Evolutionary conservation across 2,888 invertebrate genomes (phyloP).

Genomic region (Esperia sulphurella): DNA sequence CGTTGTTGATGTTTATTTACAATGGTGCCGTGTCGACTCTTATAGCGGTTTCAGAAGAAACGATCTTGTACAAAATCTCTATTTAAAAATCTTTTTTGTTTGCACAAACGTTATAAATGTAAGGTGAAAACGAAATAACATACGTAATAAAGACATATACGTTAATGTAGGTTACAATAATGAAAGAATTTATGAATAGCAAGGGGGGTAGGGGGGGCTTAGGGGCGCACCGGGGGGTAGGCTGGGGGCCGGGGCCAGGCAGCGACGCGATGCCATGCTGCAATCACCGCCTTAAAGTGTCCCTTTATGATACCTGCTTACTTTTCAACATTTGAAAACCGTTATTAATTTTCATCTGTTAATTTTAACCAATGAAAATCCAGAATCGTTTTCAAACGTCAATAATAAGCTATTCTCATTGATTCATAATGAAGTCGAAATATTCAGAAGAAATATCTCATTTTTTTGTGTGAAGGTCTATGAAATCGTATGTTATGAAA

Average conservation of each 20-base stretch:
- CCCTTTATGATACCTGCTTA: no score
- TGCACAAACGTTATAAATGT: conserved; percentile 67
- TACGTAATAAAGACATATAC: conserved; percentile 80
- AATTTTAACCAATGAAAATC: no score
- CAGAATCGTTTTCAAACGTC: no score
- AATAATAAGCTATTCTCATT: no score
- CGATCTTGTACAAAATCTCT: conserved; percentile 54
- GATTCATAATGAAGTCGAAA: no score
- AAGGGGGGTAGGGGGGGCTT: conserved; percentile 17
- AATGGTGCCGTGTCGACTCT: not conserved
- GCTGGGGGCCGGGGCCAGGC: not conserved
- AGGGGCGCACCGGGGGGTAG: conserved; percentile 23
- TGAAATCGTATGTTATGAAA: no score
- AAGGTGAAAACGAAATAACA: conserved; percentile 71
- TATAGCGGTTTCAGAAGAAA: not conserved
- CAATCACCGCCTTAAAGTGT: no score
- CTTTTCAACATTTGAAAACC: no score
- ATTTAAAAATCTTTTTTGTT: conserved; percentile 52
- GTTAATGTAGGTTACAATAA: conserved; percentile 67
- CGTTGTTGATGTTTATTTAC: no score
- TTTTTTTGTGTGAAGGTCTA: no score
- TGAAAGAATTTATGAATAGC: conserved; percentile 68
- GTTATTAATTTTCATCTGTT: no score
- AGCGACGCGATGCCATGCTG: not conserved
- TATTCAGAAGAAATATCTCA: no score